Evolutionary conservation across 2,113 vertebrate genomes (phyloP), one percentile per base, ranked within the genome.

Genomic region (Indicator indicator): DNA sequence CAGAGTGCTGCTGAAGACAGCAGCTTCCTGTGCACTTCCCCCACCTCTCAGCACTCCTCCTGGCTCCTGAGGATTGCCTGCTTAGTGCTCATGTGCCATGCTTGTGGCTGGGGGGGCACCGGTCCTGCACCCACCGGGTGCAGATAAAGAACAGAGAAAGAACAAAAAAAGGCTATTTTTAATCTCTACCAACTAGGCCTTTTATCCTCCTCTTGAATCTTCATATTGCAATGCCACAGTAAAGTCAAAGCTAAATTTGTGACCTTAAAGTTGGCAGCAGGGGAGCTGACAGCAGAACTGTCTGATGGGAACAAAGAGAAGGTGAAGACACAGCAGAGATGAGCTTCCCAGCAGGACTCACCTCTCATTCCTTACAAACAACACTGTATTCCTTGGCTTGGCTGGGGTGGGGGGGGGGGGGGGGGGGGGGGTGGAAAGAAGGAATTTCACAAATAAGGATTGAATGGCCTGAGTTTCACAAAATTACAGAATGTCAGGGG

Each of bases 61-160:
- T 58, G 64, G 42, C 38, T 63, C 42, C 33, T 18, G 27, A 23
- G 16, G 11, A 79, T 17, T 16, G 28, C 46, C 28, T 36, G 26
- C 13, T 26, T 17, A 20, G 11, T 81, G 23, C 30, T 55, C 1
- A 0, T 40, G 27, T 68, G 36, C 2, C 0, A 1, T 28, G 40
- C 44, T 38, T 14, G 20, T 16, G 40, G 50, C 40, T 15, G 24
- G 21, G 12, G 42, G 6, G 27, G 27, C 71, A 60, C 23, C 1
- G 0, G 9, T 19, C 16, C 28, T 30, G 28, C 24, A 74, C 38
- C 71, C 52, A 18, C 17, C 2, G 4, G 58, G 27, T 20, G n/a
- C 32, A 62, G 30, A 70, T 52, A 23, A 64, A 78, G 70, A 42
- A 64, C 8, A 65, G 50, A 52, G 23, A 24, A 52, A 52, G 50